Base-by-base conservation (phyloP, 2,888 invertebrate genomes). In the Drosophila stalkeri region DNA sequence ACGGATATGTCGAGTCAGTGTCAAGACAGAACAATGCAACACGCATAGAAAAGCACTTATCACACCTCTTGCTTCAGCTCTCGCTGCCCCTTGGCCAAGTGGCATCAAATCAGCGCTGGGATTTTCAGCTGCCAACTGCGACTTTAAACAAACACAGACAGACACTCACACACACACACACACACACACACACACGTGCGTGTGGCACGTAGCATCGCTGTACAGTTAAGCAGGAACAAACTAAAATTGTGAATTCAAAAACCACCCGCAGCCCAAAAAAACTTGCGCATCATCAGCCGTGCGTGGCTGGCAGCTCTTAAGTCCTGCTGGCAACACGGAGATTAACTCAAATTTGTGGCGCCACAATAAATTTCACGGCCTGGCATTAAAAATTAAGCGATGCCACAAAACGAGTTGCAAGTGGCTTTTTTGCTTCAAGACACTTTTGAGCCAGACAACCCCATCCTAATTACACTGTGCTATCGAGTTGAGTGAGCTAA, bases 331-430 rank as follows among this genome's bases (percentile, higher is more conserved):
- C 72, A 80, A 61, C 69, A 64, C 74, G 63, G 77, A 79, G 86
- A 84, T 90, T 89, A 90, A 89, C 82, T 86, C 79, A 82, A 90
- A 89, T 89, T 89, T 87, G 87, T 83, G 88, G 90, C 80, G 75
- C 72, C 72, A 83, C 82, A 86, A 91, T 91, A 91, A 91, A 91
- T 91, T 91, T 84, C 75, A 74, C 57, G 76, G 76, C 63, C 63
- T 63, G 81, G 90, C 87, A 91, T 91, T 91, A 91, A 91, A 90
- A 91, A 91, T 91, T 90, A 87, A 90, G 87, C 80, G 75, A 64
- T 69, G 64, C 73, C 80, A 68, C 69, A 68, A 47, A 77, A 80
- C 72, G 66, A 81, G 79, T 76, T 81, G 81, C 85, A 74, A 82
- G 64, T 72, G 76, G 61, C 75, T 82, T 80, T 67, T 61, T 67